These are phyloP conservation scores for Galago senegalensis DNA, from an alignment of 2,797 vertebrate genomes.

Conservation along the genomic window DNA sequence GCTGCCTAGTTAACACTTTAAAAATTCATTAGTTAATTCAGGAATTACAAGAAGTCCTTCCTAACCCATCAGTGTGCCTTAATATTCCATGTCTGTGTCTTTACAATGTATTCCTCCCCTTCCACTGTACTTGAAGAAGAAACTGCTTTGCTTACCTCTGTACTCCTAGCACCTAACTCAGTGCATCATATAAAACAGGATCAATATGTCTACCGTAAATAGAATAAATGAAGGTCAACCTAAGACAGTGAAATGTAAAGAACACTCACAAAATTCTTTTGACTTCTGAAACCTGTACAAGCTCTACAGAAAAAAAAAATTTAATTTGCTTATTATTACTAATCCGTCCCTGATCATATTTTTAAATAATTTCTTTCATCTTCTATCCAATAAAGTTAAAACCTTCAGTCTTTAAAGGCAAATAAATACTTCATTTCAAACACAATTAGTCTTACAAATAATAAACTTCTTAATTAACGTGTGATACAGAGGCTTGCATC, in stretches of 20 bases:
- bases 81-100: not conserved
- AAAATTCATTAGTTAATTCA: conserved; percentile 69
- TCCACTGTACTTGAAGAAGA: not conserved
- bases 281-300: conserved; percentile 42
- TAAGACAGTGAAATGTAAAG: conserved; percentile 40
- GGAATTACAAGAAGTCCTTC: conserved; percentile 28
- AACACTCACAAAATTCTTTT: conserved; percentile 57
- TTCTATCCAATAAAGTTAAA: conserved; percentile 57
- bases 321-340: conserved; percentile 58
- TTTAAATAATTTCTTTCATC: conserved; percentile 60
- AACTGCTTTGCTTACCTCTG: not conserved
- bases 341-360: conserved; percentile 32
- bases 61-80: not conserved
- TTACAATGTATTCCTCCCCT: conserved; percentile 33
- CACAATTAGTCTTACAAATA: conserved; percentile 59
- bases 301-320: not conserved
- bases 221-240: conserved; percentile 8
- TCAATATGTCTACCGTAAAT: not conserved
- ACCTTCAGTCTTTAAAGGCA: conserved; percentile 60
- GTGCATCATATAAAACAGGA: not conserved
- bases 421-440: conserved; percentile 62
- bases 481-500: conserved; percentile 43
- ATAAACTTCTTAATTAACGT: conserved; percentile 69
- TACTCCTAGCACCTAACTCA: not conserved
- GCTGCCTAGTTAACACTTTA: not conserved